A percentile compares a stretch with the other conserved stretches of the same genome.
Conservation (phyloP, 2,888 invertebrate genomes). For the Microlaimidae sp. region DNA sequence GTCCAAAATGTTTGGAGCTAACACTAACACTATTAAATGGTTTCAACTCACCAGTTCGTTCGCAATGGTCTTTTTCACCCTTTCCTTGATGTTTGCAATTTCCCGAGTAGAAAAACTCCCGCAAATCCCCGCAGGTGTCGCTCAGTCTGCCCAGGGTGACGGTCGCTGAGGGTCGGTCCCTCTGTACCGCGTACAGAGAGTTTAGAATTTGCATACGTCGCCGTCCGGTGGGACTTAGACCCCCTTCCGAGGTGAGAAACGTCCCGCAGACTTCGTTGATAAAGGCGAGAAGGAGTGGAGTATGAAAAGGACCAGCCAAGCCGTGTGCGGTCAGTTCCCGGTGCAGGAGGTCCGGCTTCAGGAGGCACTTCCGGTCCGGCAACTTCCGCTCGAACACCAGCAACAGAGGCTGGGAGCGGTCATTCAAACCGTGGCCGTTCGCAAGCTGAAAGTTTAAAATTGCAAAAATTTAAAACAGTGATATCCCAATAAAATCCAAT, state of each 20-base stretch:
- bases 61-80: background rate
- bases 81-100: no score
- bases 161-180: background rate
- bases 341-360: background rate
- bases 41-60: background rate
- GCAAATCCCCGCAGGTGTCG: background rate
- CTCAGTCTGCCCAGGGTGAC: background rate
- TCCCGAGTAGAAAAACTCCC: slow-evolving; percentile 2
- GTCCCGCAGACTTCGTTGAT: background rate
- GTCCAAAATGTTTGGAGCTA: no score
- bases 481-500: no score
- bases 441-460: no score
- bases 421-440: no score
- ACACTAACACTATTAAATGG: background rate
- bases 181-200: background rate
- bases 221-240: background rate
- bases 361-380: slow-evolving; percentile 6
- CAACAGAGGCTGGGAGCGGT: no score
- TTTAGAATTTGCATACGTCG: background rate
- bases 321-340: background rate
- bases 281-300: background rate
- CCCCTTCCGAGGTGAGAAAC: background rate
- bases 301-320: background rate
- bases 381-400: background rate
- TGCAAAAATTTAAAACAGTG: no score